Base-by-base conservation (phyloP, 2,888 invertebrate species). In the Pseudococcus jackbeardsleyi region DNA sequence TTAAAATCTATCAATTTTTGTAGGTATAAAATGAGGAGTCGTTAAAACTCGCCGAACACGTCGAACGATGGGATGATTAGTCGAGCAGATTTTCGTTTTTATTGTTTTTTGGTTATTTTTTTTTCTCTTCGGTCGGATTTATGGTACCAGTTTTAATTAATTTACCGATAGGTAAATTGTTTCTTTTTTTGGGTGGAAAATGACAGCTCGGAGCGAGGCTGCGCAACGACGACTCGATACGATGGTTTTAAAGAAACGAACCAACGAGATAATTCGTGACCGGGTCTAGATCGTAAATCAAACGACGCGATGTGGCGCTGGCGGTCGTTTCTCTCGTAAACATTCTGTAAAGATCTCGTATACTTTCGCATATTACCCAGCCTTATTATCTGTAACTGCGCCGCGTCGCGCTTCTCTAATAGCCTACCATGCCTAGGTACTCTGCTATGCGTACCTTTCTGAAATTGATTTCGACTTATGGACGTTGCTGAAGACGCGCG, bases 401-500 rank as follows among this genome's bases (percentile, higher is more conserved):
- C 26, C 26, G 26, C 26, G 9, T 46, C 46, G 46, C 15, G 50
- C 0, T 17, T 5, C 17, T 50, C 50, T 17, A 50, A 50, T 50
- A 50, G 50, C 17, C 17, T 50, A 50, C 50, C 17, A 3, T 50
- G 26, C 1, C 26, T 33, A 33, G 26, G 26, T 2, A 33, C 26
- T 33, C 26, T 33, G 26, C 26, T 33, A 33, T 33, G 26, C 50
- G 50, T 50, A 50, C 50, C 50, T 50, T 50, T 50, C 50, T 64
- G 64, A 72, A 72, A 72, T 72, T 72, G 68, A 72, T 72, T 72
- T 72, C 68, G 11, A 33, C 22, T 33, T 72, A 72, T 72, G 68
- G 68, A 72, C 26, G 11, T 2, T 5, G 64, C 46, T 15, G 54
- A 33, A 59, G 59, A 59, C 6, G 59, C 19, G 19, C 46, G 46